Percentiles rank a stretch among this genome's conserved stretches.
phyloP scores from a whole-genome alignment of 2,113 vertebrate species.

The Pteropus alecto region DNA sequence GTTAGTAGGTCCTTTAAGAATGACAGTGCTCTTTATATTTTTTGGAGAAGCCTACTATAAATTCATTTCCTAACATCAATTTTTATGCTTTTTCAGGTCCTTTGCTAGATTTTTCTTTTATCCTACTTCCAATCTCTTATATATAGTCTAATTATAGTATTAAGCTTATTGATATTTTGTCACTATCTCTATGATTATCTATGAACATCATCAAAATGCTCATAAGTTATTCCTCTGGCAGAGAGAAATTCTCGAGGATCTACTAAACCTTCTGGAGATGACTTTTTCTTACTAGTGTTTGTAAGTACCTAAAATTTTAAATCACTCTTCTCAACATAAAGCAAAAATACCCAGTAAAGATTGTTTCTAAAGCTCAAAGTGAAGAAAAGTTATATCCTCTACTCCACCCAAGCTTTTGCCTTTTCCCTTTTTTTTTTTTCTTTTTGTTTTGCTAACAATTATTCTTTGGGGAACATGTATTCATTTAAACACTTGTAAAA shows the following conservation, averaged over 20 bases:
- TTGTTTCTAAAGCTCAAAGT: not conserved
- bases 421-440: not conserved
- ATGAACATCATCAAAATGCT: conserved; percentile 11
- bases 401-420: not conserved
- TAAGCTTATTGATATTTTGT: conserved; percentile 26
- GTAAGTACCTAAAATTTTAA: conserved; percentile 9
- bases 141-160: conserved; percentile 14
- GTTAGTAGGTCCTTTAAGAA: not conserved
- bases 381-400: not conserved
- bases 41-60: not conserved
- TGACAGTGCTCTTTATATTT: not conserved
- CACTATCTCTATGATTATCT: not conserved
- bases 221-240: not conserved
- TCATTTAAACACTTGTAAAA: conserved; percentile 24
- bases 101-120: not conserved
- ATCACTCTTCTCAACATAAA: not conserved
- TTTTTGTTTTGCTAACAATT: not conserved
- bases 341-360: not conserved
- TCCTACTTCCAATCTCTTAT: not conserved
- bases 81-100: not conserved
- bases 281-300: not conserved
- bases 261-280: not conserved
- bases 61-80: not conserved
- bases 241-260: conserved; percentile 1
- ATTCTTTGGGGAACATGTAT: not conserved